phyloP scores from a whole-genome alignment of 2,888 invertebrate species.

The Pristionchus exspectatus region DNA sequence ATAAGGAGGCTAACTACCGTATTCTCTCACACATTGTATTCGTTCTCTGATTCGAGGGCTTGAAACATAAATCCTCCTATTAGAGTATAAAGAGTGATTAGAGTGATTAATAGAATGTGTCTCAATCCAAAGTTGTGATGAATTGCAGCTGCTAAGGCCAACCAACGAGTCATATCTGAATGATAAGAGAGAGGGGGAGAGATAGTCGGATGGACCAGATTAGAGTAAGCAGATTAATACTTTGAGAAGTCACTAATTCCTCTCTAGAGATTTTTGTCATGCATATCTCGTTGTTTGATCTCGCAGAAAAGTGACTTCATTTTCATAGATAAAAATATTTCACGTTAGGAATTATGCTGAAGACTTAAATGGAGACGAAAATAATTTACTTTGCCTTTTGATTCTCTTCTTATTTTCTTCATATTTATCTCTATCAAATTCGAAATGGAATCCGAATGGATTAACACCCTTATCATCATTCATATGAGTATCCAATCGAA shows the following conservation, averaged over 20 bases:
- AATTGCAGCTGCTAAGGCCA: constrained; percentile 67
- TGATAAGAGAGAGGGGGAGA: constrained; percentile 7
- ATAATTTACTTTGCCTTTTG: not conserved
- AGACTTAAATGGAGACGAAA: not conserved
- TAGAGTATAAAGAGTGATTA: constrained; percentile 65
- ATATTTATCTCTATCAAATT: constrained; percentile 50
- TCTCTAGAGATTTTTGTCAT: not conserved
- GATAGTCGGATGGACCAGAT: constrained; percentile 14
- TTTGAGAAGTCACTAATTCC: constrained; percentile 22
- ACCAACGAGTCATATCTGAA: constrained; percentile 65
- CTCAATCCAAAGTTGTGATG: constrained; percentile 72
- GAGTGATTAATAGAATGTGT: constrained; percentile 64
- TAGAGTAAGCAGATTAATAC: constrained; percentile 12
- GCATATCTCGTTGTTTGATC: constrained; percentile 9
- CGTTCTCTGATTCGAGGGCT: constrained; percentile 65
- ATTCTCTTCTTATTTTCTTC: constrained; percentile 15
- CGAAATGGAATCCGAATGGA: constrained; percentile 55
- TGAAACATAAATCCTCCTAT: constrained; percentile 68
- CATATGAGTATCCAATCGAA: constrained; percentile 52
- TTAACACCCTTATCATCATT: constrained; percentile 44
- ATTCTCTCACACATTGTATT: constrained; percentile 56
- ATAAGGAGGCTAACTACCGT: constrained; percentile 37
- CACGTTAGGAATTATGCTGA: not conserved
- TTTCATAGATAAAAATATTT: too few species aligned
- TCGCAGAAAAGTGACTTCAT: not conserved